Conservation (phyloP, 2,888 invertebrate species). For the Stenotaenia linearis region DNA sequence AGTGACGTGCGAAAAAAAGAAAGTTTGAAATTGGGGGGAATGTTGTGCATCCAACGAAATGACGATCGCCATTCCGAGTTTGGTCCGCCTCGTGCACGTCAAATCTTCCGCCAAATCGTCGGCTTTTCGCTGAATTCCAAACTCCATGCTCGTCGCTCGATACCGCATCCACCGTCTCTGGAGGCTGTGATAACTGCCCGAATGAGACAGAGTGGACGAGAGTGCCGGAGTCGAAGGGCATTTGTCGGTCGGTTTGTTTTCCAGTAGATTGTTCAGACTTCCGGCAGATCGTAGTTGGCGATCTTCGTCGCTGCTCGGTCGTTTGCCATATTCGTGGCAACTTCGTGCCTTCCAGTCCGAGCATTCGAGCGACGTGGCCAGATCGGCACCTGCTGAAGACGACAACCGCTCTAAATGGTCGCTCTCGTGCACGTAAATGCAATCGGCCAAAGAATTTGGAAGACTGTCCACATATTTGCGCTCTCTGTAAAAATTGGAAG, state of each 20-base stretch:
- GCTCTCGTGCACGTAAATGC: not conserved
- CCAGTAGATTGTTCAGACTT: conserved; percentile 31
- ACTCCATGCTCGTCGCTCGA: conserved; percentile 54
- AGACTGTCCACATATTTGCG: not conserved
- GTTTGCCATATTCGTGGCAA: not conserved
- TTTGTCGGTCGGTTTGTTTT: conserved; percentile 11
- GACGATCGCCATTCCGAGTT: conserved; percentile 63
- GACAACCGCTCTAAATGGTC: conserved; percentile 12
- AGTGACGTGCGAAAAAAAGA: conserved; percentile 70
- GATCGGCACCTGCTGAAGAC: too few species aligned
- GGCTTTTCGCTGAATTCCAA: conserved; percentile 41
- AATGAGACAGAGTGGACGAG: conserved; percentile 41
- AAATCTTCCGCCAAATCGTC: conserved; percentile 30
- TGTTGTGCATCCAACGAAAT: conserved; percentile 48
- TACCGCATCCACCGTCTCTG: conserved; percentile 55
- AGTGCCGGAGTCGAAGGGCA: conserved; percentile 34
- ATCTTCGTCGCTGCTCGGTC: not conserved
- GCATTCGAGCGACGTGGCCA: too few species aligned
- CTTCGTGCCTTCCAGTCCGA: not conserved
- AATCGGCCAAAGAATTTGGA: not conserved
- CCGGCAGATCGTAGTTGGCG: conserved; percentile 33
- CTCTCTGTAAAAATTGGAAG: not conserved
- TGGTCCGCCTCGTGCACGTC: conserved; percentile 46
- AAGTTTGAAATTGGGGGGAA: conserved; percentile 58
- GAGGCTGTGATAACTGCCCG: conserved; percentile 54